Evolutionary conservation across 2,797 vertebrate species (phyloP).

Genomic region (Distichodus sexfasciatus): DNA sequence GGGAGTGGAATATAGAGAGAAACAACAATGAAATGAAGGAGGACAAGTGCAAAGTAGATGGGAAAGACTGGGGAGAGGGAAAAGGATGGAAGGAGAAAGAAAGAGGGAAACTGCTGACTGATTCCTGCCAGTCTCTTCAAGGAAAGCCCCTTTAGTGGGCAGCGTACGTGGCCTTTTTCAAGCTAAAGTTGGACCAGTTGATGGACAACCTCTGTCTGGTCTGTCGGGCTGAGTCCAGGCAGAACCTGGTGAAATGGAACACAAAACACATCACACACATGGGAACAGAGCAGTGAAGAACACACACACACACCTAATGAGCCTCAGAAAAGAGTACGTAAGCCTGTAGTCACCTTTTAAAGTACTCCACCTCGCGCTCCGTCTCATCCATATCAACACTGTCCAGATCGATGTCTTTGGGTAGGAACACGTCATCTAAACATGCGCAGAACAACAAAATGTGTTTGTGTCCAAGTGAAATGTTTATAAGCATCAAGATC

Average conservation of each 20-base stretch:
- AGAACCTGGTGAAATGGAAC: slow-evolving; percentile 78
- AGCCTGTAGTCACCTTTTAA: slow-evolving; percentile 85
- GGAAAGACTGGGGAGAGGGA: too few species aligned
- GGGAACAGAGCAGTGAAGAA: neutral
- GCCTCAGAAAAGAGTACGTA: neutral
- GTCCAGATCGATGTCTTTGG: slow-evolving; percentile 98
- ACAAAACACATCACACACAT: neutral
- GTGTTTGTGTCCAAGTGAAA: too few species aligned
- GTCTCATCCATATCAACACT: slow-evolving; percentile 98
- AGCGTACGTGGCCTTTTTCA: slow-evolving; percentile 97
- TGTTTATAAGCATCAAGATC: too few species aligned
- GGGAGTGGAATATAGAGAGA: slow-evolving; percentile 51
- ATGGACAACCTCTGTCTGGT: slow-evolving; percentile 95
- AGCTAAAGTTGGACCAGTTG: slow-evolving; percentile 99
- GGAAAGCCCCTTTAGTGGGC: slow-evolving; percentile 81
- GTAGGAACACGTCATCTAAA: slow-evolving; percentile 96
- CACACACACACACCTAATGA: neutral
- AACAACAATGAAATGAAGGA: too few species aligned
- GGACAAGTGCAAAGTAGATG: too few species aligned
- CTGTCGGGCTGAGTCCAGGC: slow-evolving; percentile 96
- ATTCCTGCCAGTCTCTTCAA: slow-evolving; percentile 67
- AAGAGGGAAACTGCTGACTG: slow-evolving; percentile 60
- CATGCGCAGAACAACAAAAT: slow-evolving; percentile 1
- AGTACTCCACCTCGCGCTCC: slow-evolving; percentile 96
- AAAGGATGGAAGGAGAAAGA: too few species aligned